Base-by-base conservation (phyloP, 2,888 invertebrate species). In the Standfussiana lucernea region DNA sequence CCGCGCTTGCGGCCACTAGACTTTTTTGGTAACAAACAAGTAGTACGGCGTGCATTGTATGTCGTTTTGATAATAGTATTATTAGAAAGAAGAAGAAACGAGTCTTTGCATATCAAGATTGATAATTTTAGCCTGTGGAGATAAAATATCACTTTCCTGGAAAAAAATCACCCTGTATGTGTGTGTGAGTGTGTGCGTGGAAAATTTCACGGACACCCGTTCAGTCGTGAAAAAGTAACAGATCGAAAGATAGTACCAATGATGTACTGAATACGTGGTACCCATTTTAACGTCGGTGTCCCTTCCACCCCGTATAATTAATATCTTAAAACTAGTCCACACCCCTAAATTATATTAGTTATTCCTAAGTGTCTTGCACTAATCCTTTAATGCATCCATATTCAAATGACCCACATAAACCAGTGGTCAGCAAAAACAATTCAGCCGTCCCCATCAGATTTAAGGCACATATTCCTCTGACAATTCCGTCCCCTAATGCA, bases 361-460 rank as follows among this genome's bases (percentile, higher is more conserved):
- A 64, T 18, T 64, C n/a, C 64, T 18, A n/a, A 40, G 8, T 40
- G 8, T 7, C n/a, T 40, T 42, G 15, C 21, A 32, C 18, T 11
- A 24, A 61, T 50, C 7, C 10, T 8, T 37, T 50, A 61, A 8
- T 35, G 28, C 7, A 61, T 53, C n/a, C 37, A 37, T 32, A 45
- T 72, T 11, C 15, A 32, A 79, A 42, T 32, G n/a, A 45, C n/a
- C n/a, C n/a, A 40, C n/a, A 64, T 11, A 65, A 42, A 18, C 28
- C 10, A 1, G 11, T 40, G 42, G 64, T 69, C 35, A 77, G 21
- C 77, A 53, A 70, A 82, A 66, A 28, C 59, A 53, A 32, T 59
- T 59, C 2, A 50, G 61, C 45, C 2, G 5, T 21, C 53, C 15
- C 24, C 15, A 82, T 68, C 79, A 40, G 28, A 71, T 61, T 72